Evolutionary conservation across 2,797 vertebrate species (phyloP).

Genomic region (Peromyscus melanophrys): DNA sequence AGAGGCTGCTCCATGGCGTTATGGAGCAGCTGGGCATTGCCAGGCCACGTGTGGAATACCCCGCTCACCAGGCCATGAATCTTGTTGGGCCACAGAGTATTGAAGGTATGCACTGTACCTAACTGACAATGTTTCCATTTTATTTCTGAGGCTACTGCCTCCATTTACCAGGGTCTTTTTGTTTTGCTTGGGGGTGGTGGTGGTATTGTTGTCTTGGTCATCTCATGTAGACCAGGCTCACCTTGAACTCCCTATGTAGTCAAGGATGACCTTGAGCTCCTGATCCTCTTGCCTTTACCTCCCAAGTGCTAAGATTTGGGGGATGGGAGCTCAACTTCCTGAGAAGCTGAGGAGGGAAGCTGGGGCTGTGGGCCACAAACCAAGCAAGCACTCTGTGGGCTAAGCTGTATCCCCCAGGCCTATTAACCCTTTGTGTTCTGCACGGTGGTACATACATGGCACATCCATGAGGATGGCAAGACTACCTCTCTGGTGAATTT

Average conservation of each 20-base stretch:
- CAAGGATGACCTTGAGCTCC: background rate
- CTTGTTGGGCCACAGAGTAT: constrained; percentile 98
- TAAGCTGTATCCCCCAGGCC: background rate
- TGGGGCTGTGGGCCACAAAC: background rate
- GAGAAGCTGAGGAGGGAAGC: background rate
- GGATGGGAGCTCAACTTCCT: background rate
- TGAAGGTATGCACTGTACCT: constrained; percentile 91
- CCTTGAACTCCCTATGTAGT: background rate
- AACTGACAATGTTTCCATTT: background rate
- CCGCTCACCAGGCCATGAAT: constrained; percentile 97
- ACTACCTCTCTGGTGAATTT: background rate
- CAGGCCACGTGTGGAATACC: constrained; percentile 96
- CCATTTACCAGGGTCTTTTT: background rate
- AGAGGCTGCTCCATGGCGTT: constrained; percentile 97
- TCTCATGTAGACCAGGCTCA: background rate
- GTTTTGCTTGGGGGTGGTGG: background rate
- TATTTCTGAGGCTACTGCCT: background rate
- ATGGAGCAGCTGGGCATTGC: constrained; percentile 99
- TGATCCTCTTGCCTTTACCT: background rate
- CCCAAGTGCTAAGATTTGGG: background rate
- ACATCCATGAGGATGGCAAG: background rate
- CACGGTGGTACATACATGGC: background rate
- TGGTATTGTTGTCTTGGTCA: background rate
- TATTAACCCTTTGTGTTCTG: background rate
- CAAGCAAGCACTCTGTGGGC: background rate